Percentiles rank a stretch among this genome's conserved stretches.
Conservation (phyloP, 2,113 vertebrate species). For the Poecile atricapillus region DNA sequence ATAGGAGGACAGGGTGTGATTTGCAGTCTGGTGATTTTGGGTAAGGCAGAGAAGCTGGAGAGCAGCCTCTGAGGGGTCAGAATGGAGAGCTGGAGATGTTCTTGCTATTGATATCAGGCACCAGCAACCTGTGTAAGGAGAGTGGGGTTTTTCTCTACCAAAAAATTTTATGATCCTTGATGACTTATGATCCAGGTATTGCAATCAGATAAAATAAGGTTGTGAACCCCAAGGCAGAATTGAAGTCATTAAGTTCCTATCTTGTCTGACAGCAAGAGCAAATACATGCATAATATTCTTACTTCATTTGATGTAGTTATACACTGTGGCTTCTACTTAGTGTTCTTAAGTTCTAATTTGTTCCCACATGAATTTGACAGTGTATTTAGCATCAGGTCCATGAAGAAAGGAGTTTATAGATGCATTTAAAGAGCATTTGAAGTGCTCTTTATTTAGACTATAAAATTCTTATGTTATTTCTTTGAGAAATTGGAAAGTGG, state of each 20-base stretch:
- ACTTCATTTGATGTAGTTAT: background rate
- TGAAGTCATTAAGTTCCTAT: background rate
- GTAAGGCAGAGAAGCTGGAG: background rate
- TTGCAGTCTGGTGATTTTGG: background rate
- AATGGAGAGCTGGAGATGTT: background rate
- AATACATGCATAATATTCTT: background rate
- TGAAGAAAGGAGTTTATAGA: background rate
- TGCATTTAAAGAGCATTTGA: background rate
- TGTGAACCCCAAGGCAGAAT: background rate
- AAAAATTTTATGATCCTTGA: background rate
- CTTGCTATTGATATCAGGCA: background rate
- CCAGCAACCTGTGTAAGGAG: background rate
- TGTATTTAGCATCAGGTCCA: background rate
- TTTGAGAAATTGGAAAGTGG: background rate
- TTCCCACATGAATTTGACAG: background rate
- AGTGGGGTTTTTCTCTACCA: background rate
- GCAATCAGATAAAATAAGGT: background rate
- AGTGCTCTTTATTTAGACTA: background rate
- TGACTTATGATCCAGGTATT: background rate
- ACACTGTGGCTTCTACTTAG: background rate
- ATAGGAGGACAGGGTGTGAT: background rate
- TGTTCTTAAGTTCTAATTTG: constrained; percentile 21
- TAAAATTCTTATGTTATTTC: background rate
- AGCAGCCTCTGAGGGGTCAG: background rate
- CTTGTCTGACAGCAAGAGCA: background rate